These are phyloP conservation scores for Hormaphis cornu DNA, from an alignment of 1,140 invertebrate species.

Conservation along the genomic window DNA sequence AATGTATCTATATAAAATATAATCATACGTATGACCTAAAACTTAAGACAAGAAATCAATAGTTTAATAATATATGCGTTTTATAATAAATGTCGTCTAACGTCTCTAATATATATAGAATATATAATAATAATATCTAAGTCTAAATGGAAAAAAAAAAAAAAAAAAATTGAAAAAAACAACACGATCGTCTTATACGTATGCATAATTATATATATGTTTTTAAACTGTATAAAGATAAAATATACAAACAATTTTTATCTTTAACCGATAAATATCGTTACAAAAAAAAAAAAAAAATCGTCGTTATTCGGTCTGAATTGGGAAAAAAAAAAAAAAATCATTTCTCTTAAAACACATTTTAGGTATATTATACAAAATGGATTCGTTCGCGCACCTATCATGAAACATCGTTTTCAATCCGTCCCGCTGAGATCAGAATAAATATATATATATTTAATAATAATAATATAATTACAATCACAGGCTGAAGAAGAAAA, in stretches of 20 bases:
- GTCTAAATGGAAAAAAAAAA: not conserved
- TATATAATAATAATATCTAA: not conserved
- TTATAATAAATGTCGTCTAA: not conserved
- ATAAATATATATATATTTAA: too few species aligned
- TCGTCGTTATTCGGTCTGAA: conserved; percentile 1
- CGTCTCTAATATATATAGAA: not conserved
- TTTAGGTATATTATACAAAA: not conserved
- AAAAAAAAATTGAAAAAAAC: conserved; percentile 18
- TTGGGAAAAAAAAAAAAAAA: not conserved
- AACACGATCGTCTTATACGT: conserved; percentile 10
- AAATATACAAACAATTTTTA: not conserved
- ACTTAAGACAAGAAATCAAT: conserved; percentile 21
- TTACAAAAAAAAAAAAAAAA: not conserved
- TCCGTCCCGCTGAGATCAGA: conserved; percentile 13
- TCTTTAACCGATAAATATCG: not conserved
- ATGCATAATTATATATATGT: conserved; percentile 16
- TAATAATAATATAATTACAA: too few species aligned
- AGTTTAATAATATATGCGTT: not conserved
- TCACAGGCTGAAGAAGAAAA: conserved; percentile 11
- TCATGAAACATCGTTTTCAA: not conserved
- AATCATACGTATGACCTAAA: conserved; percentile 8
- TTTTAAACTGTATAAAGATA: not conserved
- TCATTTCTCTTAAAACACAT: conserved; percentile 17
- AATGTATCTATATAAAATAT: not conserved
- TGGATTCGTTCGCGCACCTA: not conserved